These are phyloP conservation scores for Coptodon bakossiorum DNA, from an alignment of 2,113 vertebrate species.

Conservation along the genomic window DNA sequence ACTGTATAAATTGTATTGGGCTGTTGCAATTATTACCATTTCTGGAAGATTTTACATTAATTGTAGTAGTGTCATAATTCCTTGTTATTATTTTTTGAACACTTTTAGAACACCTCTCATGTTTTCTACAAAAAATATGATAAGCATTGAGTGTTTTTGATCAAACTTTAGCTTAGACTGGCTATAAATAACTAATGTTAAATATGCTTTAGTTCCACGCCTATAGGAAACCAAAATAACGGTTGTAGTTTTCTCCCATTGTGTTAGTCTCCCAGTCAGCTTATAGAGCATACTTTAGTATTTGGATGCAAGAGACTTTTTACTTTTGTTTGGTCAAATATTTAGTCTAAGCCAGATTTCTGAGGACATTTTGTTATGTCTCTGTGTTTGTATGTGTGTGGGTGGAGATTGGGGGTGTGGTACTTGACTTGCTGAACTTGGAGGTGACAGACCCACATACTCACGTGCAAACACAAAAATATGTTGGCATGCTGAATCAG, in stretches of 20 bases:
- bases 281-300: not conserved
- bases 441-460: conserved; percentile 32
- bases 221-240: accelerated
- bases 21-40: not conserved
- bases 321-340: not conserved
- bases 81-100: not conserved
- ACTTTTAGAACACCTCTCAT: not conserved
- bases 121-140: not conserved
- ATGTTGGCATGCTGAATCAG: conserved; percentile 42
- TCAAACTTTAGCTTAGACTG: not conserved
- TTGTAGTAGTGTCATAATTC: not conserved
- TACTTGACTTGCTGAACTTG: conserved; percentile 14
- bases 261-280: not conserved
- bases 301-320: not conserved
- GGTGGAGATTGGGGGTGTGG: not conserved
- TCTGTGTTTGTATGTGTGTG: not conserved
- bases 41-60: not conserved
- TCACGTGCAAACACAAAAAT: conserved; percentile 32
- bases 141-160: not conserved
- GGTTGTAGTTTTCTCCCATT: not conserved
- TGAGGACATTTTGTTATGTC: not conserved
- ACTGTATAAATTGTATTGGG: not conserved
- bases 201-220: not conserved
- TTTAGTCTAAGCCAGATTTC: not conserved
- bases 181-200: accelerated